Evolutionary conservation across 2,113 vertebrate species (phyloP).

Genomic region (Pantherophis guttatus): DNA sequence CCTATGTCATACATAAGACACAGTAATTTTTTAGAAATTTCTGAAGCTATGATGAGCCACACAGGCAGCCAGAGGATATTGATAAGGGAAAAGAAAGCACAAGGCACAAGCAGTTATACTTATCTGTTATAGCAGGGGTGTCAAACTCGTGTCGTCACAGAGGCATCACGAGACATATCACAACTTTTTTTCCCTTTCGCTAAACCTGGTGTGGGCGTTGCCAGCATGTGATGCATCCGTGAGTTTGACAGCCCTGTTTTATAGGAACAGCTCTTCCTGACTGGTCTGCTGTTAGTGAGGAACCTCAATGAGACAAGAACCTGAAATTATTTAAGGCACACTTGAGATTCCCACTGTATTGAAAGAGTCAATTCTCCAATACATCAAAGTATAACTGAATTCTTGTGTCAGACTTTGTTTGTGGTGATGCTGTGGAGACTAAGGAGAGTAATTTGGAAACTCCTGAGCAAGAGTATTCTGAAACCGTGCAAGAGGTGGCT

Average conservation of each 20-base stretch:
- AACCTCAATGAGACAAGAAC: background rate
- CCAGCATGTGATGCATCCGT: too few relatives aligned
- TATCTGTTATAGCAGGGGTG: background rate
- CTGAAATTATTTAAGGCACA: background rate
- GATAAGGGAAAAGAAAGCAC: background rate
- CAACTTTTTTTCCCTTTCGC: too few relatives aligned
- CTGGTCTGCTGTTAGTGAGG: background rate
- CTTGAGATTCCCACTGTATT: background rate
- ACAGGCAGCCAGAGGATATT: background rate
- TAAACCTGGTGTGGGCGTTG: too few relatives aligned
- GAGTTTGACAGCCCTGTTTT: too few relatives aligned
- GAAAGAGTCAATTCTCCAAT: background rate
- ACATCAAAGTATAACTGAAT: background rate
- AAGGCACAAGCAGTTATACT: background rate
- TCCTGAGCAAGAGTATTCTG: background rate
- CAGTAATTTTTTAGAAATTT: background rate
- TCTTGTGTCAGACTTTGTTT: background rate
- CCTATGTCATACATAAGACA: background rate
- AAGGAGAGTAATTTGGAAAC: background rate
- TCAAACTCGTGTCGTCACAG: too few relatives aligned
- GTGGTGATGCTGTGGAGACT: background rate
- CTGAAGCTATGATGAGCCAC: background rate
- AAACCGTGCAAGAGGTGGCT: background rate
- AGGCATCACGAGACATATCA: too few relatives aligned
- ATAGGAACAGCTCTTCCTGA: background rate